phyloP scores from a whole-genome alignment of 2,797 vertebrate genomes.

The Natrix natrix region DNA sequence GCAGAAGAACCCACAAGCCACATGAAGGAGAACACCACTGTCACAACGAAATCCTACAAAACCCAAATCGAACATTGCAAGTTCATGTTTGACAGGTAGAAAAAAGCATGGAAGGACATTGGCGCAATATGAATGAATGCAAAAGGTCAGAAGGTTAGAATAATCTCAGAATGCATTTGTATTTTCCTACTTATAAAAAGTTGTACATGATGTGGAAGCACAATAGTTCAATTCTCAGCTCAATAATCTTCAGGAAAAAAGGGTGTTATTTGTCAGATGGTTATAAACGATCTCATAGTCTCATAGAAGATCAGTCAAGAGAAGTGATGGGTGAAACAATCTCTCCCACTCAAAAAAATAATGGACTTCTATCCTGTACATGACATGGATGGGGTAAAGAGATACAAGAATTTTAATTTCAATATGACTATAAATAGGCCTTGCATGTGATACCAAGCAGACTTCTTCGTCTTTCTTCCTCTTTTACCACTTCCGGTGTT shows the following conservation, averaged over 20 bases:
- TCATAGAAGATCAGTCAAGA: background rate
- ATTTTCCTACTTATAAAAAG: background rate
- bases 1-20: slow-evolving; percentile 96
- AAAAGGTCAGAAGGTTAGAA: background rate
- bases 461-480: background rate
- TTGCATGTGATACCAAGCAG: background rate
- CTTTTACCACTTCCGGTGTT: background rate
- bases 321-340: background rate
- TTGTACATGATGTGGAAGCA: background rate
- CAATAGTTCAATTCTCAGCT: background rate
- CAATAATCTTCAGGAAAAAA: too few relatives aligned
- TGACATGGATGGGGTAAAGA: background rate
- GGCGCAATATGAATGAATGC: background rate
- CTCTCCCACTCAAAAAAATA: background rate
- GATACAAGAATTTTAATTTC: background rate
- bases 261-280: background rate
- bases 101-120: background rate
- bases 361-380: background rate
- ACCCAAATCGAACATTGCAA: slow-evolving; percentile 54
- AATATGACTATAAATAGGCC: background rate
- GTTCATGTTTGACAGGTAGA: background rate
- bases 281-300: background rate
- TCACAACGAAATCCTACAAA: slow-evolving; percentile 92
- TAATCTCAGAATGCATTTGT: background rate
- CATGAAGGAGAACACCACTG: slow-evolving; percentile 96